Percentiles rank a stretch among this genome's conserved stretches.
Evolutionary conservation across 2,797 vertebrate species (phyloP).

Genomic region (Nannoperca australis): DNA sequence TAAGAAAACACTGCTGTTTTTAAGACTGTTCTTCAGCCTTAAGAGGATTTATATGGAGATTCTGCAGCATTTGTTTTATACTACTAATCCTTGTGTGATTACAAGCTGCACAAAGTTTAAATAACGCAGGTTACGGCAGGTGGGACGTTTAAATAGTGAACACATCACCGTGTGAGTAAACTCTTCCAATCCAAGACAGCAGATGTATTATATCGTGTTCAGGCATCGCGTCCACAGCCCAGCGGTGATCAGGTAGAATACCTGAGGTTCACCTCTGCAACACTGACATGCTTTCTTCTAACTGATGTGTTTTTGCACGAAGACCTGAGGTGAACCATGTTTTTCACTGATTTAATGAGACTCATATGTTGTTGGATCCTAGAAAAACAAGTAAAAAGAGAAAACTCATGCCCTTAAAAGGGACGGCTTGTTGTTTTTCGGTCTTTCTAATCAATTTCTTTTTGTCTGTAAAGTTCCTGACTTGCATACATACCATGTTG

Average conservation of each 20-base stretch:
- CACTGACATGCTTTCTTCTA: not conserved
- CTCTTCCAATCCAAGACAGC: not conserved
- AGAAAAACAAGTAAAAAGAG: not conserved
- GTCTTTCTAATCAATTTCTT: slow-evolving; percentile 42
- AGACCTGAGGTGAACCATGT: slow-evolving; percentile 2
- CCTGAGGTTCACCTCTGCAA: slow-evolving; percentile 18
- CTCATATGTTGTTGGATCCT: not conserved
- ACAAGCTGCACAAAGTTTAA: slow-evolving; percentile 30
- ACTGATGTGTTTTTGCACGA: slow-evolving; percentile 22
- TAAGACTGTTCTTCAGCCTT: not conserved
- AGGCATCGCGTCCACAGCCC: slow-evolving; percentile 1
- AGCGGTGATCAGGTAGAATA: slow-evolving; percentile 34
- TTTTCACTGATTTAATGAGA: slow-evolving; percentile 22
- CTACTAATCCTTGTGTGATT: slow-evolving; percentile 18
- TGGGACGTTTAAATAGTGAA: slow-evolving; percentile 26
- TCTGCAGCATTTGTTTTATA: not conserved
- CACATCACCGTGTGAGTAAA: slow-evolving; percentile 23
- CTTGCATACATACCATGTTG: slow-evolving; percentile 51
- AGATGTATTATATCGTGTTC: slow-evolving; percentile 21
- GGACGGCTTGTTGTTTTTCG: not conserved
- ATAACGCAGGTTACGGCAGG: slow-evolving; percentile 42
- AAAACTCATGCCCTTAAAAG: slow-evolving; percentile 26
- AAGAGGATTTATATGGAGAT: not conserved
- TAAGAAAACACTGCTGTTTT: not conserved
- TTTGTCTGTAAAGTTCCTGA: slow-evolving; percentile 43